phyloP scores from a whole-genome alignment of 2,888 invertebrate genomes.

The Leptarthrus brevirostris region DNA sequence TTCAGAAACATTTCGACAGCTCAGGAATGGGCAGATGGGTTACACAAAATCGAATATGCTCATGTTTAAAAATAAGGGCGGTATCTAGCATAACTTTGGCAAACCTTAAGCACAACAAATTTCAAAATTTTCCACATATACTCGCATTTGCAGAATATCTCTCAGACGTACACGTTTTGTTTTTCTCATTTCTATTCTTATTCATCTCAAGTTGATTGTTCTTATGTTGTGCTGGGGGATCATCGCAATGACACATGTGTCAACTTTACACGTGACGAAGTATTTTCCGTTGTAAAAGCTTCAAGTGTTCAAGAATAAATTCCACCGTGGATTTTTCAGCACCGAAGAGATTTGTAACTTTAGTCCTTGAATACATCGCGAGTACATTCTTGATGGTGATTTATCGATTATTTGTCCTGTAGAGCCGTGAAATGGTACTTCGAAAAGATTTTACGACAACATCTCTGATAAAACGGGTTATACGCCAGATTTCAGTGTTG shows the following conservation, averaged over 20 bases:
- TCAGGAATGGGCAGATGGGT: neutral
- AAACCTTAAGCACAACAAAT: constrained; percentile 32
- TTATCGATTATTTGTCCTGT: constrained; percentile 35
- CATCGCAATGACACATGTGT: constrained; percentile 41
- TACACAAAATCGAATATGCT: constrained; percentile 7
- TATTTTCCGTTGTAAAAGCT: constrained; percentile 17
- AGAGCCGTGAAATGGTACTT: too few species aligned
- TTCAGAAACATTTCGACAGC: constrained; percentile 27
- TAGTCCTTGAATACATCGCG: neutral
- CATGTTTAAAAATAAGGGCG: neutral
- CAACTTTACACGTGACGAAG: constrained; percentile 39
- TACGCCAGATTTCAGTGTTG: too few species aligned
- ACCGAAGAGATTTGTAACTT: constrained; percentile 25
- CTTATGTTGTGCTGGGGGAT: constrained; percentile 34
- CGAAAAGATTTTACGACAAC: too few species aligned
- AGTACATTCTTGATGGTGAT: constrained; percentile 17
- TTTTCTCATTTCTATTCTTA: constrained; percentile 28
- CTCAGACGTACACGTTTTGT: neutral
- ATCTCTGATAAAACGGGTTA: too few species aligned
- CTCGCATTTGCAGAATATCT: neutral
- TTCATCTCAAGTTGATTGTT: constrained; percentile 42
- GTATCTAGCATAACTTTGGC: neutral
- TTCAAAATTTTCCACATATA: neutral
- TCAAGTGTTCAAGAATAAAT: constrained; percentile 14
- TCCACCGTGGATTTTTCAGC: constrained; percentile 17